Evolutionary conservation across 2,113 vertebrate species (phyloP), one percentile per base, ranked within the genome.

Genomic region (Struthidea cinerea): DNA sequence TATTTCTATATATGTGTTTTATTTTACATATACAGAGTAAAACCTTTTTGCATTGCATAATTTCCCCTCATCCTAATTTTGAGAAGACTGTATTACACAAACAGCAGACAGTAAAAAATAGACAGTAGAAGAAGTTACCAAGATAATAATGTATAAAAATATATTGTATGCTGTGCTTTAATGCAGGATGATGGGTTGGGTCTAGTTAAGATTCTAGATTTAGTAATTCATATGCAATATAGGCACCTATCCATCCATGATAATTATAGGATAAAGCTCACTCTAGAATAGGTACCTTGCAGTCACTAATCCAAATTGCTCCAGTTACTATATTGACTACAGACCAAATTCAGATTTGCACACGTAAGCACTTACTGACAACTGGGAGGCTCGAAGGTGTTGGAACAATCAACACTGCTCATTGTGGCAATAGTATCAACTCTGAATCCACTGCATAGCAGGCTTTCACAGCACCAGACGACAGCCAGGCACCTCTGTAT

Each of bases 321-420:
- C 20, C 37, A 47, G 3, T 68, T 32, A 55, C 27, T 79, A 8
- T 11, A 55, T 1, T 42, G 49, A 70, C 47, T 59, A 35, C 1
- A 56, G 23, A 75, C 16, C 33, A 79, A 89, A 63, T 12, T 44
- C 39, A 90, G 63, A 61, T 73, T 64, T 57, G 32, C 32, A 64
- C 30, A 76, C 11, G 16, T 18, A 56, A 60, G 37, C 37, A 64
- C 27, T 35, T n/a, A n/a, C 4, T 30, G 18, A 49, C 50, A 73
- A 1, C 9, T 18, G 49, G 28, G 11, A 93, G 37, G 60, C 10
- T 49, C 0, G 0, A 55, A 47, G 17, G 27, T 59, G 35, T 6
- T 19, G 11, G 17, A 89, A 50, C 69, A 90, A 85, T 19, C 56
- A 82, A 17, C 23, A 42, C 4, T 15, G 56, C 17, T 84, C 27